phyloP scores from a whole-genome alignment of 1,140 invertebrate species.

The Drosophila insularis region DNA sequence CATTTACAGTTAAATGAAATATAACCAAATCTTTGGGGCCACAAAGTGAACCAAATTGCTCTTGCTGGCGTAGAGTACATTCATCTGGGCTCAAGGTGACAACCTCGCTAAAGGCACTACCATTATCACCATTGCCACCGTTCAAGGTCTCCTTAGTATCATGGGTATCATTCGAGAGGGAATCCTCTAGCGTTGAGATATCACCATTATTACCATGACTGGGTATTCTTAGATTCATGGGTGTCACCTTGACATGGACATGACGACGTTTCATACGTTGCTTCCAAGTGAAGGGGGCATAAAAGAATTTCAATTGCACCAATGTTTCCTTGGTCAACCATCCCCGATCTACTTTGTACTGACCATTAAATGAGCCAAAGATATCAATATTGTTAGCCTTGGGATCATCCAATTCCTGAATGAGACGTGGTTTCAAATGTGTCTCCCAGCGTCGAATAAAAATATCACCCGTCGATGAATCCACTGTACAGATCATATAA shows the following conservation, averaged over 20 bases:
- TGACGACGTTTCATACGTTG: constrained; percentile 88
- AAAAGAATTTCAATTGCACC: constrained; percentile 93
- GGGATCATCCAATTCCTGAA: constrained; percentile 76
- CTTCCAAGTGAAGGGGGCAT: constrained; percentile 92
- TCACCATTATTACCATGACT: constrained; percentile 49
- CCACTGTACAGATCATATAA: constrained; percentile 88
- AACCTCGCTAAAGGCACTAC: constrained; percentile 85
- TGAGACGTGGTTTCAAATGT: constrained; percentile 86
- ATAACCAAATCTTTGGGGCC: constrained; percentile 89
- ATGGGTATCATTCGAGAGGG: constrained; percentile 84
- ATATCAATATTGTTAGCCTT: constrained; percentile 81
- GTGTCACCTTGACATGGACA: constrained; percentile 90
- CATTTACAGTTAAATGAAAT: constrained; percentile 90
- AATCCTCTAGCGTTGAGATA: constrained; percentile 83
- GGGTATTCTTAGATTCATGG: constrained; percentile 87
- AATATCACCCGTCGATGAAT: constrained; percentile 84
- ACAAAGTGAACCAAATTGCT: constrained; percentile 92
- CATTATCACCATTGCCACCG: constrained; percentile 83
- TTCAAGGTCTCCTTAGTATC: constrained; percentile 82
- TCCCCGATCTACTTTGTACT: constrained; percentile 88
- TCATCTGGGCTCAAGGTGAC: constrained; percentile 85
- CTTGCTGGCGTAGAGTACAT: constrained; percentile 87
- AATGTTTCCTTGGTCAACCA: constrained; percentile 94
- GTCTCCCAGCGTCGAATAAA: constrained; percentile 93
- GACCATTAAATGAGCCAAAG: constrained; percentile 85